Base-by-base conservation (phyloP, 2,113 vertebrate genomes). In the Agapornis roseicollis region DNA sequence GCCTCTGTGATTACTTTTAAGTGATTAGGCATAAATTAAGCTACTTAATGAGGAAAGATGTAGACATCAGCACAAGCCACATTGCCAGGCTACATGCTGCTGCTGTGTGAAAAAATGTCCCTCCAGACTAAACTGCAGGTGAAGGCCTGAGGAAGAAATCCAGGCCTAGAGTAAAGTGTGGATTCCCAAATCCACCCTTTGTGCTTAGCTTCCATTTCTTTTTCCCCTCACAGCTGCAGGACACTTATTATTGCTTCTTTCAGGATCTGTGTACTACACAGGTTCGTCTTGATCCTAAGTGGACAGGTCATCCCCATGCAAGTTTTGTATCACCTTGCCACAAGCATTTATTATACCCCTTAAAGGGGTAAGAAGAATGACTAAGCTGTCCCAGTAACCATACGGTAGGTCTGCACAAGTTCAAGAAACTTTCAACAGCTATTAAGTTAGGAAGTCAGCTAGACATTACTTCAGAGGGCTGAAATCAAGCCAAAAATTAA, bases 81-180 rank as follows among this genome's bases (percentile, higher is more conserved):
- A 1, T 6, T 31, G 16, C 0, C 49, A 58, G 35, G 41, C 37
- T 71, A 55, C 11, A 29, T 15, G 6, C 56, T 64, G 66, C 53
- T 63, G 17, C 50, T 77, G 10, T 3, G 1, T 63, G 55, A 60
- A 58, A 63, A 66, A 73, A 35, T 2, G 7, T 17, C 23, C 39
- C 47, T 61, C 24, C 65, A 90, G 39, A 53, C 25, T 39, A 68
- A 50, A 41, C 3, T 16, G 9, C 61, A 61, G 69, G 3, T 10
- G 31, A 66, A 83, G 42, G 12, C 53, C 31, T 85, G 41, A 42
- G 60, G 39, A 71, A 81, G 29, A 91, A 91, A 95, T 23, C 17
- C 70, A 88, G 42, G 4, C 39, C 27, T 19, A 14, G 24, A 58
- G 41, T 2, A 0, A 0, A 60, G 29, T 37, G 24, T 3, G 42